Evolutionary conservation across 2,113 vertebrate species (phyloP).

Genomic region (Otocyon megalotis): DNA sequence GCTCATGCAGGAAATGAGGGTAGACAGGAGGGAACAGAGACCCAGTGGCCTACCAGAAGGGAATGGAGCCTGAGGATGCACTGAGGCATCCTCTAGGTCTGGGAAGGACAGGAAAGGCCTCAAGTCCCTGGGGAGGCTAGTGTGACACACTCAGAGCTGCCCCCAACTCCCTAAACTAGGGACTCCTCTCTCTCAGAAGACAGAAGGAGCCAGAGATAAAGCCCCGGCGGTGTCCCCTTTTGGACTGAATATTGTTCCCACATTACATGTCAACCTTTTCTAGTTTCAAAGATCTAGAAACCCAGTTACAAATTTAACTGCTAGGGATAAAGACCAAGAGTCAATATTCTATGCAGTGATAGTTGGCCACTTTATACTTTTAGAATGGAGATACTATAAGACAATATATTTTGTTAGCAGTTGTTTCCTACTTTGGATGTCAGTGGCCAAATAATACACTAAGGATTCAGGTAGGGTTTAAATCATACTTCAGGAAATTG

Average conservation of each 20-base stretch:
- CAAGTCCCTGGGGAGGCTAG: background rate
- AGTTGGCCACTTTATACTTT: background rate
- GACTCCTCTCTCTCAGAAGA: background rate
- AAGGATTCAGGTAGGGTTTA: background rate
- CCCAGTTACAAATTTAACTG: background rate
- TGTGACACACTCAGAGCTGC: background rate
- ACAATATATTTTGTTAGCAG: background rate
- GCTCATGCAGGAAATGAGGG: background rate
- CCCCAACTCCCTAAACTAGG: background rate
- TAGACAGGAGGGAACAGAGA: background rate
- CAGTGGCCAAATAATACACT: background rate
- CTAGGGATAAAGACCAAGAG: background rate
- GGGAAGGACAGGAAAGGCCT: background rate
- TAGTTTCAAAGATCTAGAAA: background rate
- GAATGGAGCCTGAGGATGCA: too few relatives aligned
- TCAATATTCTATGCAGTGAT: background rate
- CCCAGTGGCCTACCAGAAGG: background rate
- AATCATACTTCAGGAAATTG: background rate
- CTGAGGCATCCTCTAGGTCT: background rate
- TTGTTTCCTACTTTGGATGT: background rate
- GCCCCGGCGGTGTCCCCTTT: background rate
- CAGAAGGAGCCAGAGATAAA: background rate
- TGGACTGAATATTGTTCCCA: background rate
- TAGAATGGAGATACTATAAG: background rate
- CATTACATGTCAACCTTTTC: background rate